Percentiles rank a stretch among this genome's conserved stretches.
These are phyloP conservation scores for Thumatha senex DNA, from an alignment of 2,888 invertebrate species.

Conservation along the genomic window DNA sequence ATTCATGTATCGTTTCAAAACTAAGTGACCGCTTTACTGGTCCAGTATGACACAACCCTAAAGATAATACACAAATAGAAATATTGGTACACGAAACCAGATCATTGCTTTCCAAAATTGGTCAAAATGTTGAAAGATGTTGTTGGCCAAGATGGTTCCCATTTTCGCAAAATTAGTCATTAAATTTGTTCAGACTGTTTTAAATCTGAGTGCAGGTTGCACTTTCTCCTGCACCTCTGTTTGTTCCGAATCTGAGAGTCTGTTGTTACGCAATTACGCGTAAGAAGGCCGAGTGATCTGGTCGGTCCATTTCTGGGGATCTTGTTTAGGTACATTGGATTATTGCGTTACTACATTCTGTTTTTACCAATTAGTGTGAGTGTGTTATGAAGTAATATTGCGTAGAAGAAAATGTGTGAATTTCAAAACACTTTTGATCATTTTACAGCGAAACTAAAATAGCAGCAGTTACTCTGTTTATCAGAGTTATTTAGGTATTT, in stretches of 20 bases:
- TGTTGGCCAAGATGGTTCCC: slow-evolving; percentile 28
- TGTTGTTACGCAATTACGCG: slow-evolving; percentile 40
- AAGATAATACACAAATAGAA: slow-evolving; percentile 26
- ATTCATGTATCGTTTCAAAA: slow-evolving; percentile 28
- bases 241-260: slow-evolving; percentile 48
- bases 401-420: not conserved
- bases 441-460: not conserved
- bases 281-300: slow-evolving; percentile 25
- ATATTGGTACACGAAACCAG: slow-evolving; percentile 15
- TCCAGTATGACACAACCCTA: slow-evolving; percentile 17
- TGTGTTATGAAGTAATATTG: slow-evolving; percentile 6
- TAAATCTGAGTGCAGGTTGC: slow-evolving; percentile 54
- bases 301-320: slow-evolving; percentile 19
- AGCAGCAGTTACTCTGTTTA: too few species aligned
- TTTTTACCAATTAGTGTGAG: slow-evolving; percentile 15
- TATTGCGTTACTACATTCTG: slow-evolving; percentile 20
- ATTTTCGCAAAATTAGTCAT: slow-evolving; percentile 53
- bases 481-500: too few species aligned
- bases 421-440: not conserved
- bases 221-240: slow-evolving; percentile 57
- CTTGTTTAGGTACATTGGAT: slow-evolving; percentile 32
- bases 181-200: slow-evolving; percentile 42
- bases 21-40: slow-evolving; percentile 29
- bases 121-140: slow-evolving; percentile 28
- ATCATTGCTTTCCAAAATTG: slow-evolving; percentile 30